Evolutionary conservation across 2,113 vertebrate species (phyloP).

Genomic region (Chiloscyllium plagiosum): DNA sequence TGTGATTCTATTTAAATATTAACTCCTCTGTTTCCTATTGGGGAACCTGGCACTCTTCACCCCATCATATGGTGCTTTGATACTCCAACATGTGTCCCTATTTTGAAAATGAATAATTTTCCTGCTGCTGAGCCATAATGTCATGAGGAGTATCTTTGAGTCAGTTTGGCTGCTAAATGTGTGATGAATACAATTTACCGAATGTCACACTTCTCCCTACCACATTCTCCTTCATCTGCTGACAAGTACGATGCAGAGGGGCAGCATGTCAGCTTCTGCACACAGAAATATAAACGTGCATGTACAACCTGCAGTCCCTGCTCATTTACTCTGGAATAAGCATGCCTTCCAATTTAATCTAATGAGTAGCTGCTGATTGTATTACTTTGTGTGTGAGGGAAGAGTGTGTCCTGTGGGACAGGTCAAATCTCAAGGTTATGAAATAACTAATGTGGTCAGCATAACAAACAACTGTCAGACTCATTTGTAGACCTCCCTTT

Average conservation of each 20-base stretch:
- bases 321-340: slow-evolving; percentile 26
- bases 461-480: slow-evolving; percentile 1
- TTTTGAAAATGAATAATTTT: background rate
- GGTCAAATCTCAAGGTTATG: slow-evolving; percentile 9
- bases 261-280: background rate
- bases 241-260: background rate
- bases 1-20: background rate
- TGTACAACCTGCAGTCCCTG: background rate
- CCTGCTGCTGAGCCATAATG: background rate
- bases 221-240: slow-evolving; percentile 9
- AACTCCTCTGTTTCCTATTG: background rate
- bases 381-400: background rate
- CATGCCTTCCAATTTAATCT: background rate
- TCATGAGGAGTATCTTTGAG: background rate
- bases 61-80: background rate
- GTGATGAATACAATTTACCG: slow-evolving; percentile 22
- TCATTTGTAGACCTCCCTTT: background rate
- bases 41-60: background rate
- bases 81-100: background rate
- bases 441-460: background rate
- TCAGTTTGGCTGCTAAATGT: background rate
- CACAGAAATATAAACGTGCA: background rate
- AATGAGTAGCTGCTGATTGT: background rate
- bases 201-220: background rate
- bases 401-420: background rate